Conservation (phyloP, 2,888 invertebrate species). For the Boloria euphrosyne region DNA sequence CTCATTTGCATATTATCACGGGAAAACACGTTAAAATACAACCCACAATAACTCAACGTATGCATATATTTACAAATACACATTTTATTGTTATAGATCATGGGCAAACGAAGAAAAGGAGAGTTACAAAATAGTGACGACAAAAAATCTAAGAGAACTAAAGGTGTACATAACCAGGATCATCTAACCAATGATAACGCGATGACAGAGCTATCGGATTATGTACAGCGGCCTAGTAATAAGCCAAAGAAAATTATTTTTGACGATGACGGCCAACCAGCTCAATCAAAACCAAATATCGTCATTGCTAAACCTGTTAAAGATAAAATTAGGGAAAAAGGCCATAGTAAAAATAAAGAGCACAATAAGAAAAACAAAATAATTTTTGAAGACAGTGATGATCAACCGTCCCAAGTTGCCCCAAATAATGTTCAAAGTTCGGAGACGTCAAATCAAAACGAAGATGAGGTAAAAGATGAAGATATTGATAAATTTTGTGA, state of each 20-base stretch:
- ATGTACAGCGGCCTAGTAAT: neutral
- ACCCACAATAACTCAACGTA: no score
- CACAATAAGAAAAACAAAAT: conserved; percentile 47
- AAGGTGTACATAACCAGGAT: conserved; percentile 21
- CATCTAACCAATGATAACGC: conserved; percentile 16
- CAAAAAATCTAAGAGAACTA: conserved; percentile 20
- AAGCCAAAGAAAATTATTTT: conserved; percentile 36
- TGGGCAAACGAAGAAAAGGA: conserved; percentile 51
- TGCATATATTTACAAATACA: no score
- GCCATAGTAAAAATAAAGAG: conserved; percentile 8
- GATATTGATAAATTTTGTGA: conserved; percentile 75
- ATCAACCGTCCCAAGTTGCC: conserved; percentile 42
- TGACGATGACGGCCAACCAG: conserved; percentile 21
- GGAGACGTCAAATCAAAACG: conserved; percentile 48
- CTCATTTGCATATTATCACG: no score
- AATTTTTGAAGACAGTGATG: conserved; percentile 45
- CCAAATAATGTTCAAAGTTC: conserved; percentile 30
- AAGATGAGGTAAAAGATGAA: conserved; percentile 64
- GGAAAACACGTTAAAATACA: no score
- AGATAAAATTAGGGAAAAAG: conserved; percentile 2
- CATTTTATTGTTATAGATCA: conserved; percentile 42
- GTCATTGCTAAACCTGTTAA: conserved; percentile 6
- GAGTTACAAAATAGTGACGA: conserved; percentile 33
- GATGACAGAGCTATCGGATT: neutral
- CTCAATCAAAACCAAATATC: conserved; percentile 28